Evolutionary conservation across 1,140 invertebrate genomes (phyloP).

Genomic region (Saxidomus purpurata): DNA sequence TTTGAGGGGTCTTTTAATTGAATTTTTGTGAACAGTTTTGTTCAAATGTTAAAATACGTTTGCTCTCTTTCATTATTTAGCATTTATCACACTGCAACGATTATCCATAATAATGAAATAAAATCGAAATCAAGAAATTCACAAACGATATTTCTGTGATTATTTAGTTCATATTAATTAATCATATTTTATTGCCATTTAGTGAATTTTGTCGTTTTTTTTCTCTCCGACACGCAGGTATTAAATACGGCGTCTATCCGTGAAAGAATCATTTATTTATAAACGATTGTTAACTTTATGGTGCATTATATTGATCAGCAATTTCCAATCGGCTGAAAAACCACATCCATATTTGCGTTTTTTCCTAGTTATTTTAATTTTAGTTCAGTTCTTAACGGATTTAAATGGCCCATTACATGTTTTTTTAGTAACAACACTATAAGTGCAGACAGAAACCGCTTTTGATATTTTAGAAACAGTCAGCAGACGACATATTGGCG

Average conservation of each 20-base stretch:
- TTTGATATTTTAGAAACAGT: no score
- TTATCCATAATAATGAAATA: not conserved
- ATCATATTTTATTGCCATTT: not conserved
- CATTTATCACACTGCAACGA: not conserved
- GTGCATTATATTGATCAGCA: not conserved
- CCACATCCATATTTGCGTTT: not conserved
- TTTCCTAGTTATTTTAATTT: no score
- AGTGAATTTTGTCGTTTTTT: not conserved
- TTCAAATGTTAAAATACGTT: slow-evolving; percentile 16
- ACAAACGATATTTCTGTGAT: not conserved
- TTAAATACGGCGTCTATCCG: not conserved
- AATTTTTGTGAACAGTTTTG: slow-evolving; percentile 18
- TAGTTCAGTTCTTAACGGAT: no score
- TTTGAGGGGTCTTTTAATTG: not conserved
- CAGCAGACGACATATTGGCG: no score
- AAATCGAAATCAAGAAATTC: not conserved
- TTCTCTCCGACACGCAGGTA: not conserved
- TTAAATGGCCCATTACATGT: no score
- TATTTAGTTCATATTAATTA: slow-evolving; percentile 21
- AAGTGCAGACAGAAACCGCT: no score
- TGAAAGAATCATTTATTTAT: not conserved
- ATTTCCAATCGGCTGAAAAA: not conserved
- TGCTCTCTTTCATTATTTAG: not conserved
- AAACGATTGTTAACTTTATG: not conserved
- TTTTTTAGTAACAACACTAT: no score